A percentile compares a stretch with the other conserved stretches of the same genome.
These are phyloP conservation scores for Hyaena hyaena DNA, from an alignment of 2,113 vertebrate species.

Conservation along the genomic window DNA sequence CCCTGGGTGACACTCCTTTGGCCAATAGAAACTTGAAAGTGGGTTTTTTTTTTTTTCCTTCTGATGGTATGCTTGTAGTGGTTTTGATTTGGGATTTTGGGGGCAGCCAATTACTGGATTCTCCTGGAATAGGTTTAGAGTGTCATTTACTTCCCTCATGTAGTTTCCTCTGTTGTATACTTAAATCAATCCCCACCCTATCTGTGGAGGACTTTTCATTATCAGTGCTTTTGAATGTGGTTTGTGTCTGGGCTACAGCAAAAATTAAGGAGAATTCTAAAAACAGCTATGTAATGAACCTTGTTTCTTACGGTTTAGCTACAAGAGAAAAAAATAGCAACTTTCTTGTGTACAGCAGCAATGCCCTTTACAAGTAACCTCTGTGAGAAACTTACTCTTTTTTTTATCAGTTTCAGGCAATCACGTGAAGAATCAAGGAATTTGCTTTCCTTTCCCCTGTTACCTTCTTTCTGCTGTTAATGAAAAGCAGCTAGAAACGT, in stretches of 20 bases:
- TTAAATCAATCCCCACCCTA: background rate
- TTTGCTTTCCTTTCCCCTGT: background rate
- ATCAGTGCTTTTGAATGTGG: constrained; percentile 6
- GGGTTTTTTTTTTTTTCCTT: background rate
- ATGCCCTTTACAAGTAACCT: constrained; percentile 24
- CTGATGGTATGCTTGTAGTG: background rate
- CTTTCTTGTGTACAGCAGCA: constrained; percentile 46
- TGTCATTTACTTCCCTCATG: background rate
- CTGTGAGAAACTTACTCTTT: constrained; percentile 1
- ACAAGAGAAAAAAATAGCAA: background rate
- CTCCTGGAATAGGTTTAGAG: background rate
- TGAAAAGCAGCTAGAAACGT: background rate
- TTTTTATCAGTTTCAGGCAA: constrained; percentile 36
- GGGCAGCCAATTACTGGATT: background rate
- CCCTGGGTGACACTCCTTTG: background rate
- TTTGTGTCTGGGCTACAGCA: background rate
- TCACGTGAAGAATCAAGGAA: background rate
- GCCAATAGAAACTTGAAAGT: background rate
- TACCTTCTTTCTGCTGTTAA: background rate
- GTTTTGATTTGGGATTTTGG: background rate
- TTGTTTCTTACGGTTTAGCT: constrained; percentile 51
- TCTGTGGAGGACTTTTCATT: constrained; percentile 40
- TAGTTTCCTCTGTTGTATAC: background rate
- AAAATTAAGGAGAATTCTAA: constrained; percentile 28
- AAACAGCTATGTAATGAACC: constrained; percentile 58